phyloP scores from a whole-genome alignment of 2,888 invertebrate genomes.

The Leptothorax acervorum region DNA sequence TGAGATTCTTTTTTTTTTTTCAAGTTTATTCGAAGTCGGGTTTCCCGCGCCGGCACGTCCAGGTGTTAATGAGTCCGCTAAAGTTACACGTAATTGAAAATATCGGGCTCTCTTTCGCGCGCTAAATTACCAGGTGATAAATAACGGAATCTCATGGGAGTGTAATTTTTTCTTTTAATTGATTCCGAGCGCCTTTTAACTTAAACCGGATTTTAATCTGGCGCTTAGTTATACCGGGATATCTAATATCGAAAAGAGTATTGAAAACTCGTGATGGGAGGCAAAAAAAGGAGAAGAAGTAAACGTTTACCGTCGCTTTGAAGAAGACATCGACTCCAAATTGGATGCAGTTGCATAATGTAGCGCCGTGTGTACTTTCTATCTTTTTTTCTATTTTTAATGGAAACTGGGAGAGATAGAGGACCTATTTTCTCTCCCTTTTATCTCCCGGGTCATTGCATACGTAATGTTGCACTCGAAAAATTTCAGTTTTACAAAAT shows the following conservation, averaged over 20 bases:
- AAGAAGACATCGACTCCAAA: neutral
- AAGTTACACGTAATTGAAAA: constrained; percentile 1
- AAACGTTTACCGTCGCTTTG: neutral
- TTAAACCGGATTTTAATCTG: neutral
- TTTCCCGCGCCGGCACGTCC: neutral
- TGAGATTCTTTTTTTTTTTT: neutral
- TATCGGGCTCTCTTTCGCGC: neutral
- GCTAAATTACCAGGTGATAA: constrained; percentile 7
- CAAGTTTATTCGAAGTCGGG: neutral
- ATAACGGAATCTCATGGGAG: constrained; percentile 7
- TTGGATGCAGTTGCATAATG: constrained; percentile 21
- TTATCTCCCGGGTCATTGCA: neutral
- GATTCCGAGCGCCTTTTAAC: neutral
- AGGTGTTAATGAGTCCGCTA: neutral
- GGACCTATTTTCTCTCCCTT: neutral
- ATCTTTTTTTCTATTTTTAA: neutral
- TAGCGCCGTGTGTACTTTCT: neutral
- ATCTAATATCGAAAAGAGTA: neutral
- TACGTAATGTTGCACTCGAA: neutral
- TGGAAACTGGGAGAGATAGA: neutral
- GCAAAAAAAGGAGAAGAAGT: neutral
- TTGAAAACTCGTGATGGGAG: neutral
- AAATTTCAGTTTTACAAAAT: neutral
- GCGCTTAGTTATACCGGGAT: neutral
- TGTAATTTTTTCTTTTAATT: constrained; percentile 11